Evolutionary conservation across 2,888 invertebrate genomes (phyloP), one percentile per base, ranked within the genome.

Genomic region (Gymnocheta viridis): DNA sequence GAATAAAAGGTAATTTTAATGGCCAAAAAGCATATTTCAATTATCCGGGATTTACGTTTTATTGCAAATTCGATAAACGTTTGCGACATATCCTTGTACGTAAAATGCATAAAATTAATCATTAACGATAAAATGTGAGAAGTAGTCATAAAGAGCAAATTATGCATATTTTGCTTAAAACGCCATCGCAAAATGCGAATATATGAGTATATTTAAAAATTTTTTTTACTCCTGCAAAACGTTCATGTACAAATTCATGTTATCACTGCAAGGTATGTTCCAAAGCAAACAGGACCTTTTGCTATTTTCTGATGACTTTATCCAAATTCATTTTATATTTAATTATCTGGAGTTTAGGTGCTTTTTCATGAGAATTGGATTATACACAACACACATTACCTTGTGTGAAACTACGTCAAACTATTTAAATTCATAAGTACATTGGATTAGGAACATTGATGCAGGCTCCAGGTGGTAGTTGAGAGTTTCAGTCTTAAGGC

Each of bases 21-120:
- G 17, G 17, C 44, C 44, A n/a, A 19, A 17, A 44, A 1, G 44
- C 44, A 17, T 44, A 44, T 17, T 44, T 17, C 44, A 44, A 41
- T n/a, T 41, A 41, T 14, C 10, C 41, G 41, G 41, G n/a, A 41
- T 41, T 41, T 41, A 41, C 12, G 41, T n/a, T n/a, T 41, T n/a
- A 41, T 14, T 41, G 44, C 17, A 17, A 17, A 17, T 44, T n/a
- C 17, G 44, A 44, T 44, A 44, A 44, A 17, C 1, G 44, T 44
- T 44, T 41, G 14, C 19, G 17, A 17, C 17, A 19, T 2, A 17
- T 44, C 19, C 44, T 44, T 17, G 17, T 7, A 44, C 19, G 4
- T 1, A 41, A 4, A 12, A 17, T 44, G 44, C 44, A 64, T 17
- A 56, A 74, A 44, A 64, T 74, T 51, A 54, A 64, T 64, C 22